phyloP scores from a whole-genome alignment of 2,113 vertebrate species.

The Brachionichthys hirsutus region DNA sequence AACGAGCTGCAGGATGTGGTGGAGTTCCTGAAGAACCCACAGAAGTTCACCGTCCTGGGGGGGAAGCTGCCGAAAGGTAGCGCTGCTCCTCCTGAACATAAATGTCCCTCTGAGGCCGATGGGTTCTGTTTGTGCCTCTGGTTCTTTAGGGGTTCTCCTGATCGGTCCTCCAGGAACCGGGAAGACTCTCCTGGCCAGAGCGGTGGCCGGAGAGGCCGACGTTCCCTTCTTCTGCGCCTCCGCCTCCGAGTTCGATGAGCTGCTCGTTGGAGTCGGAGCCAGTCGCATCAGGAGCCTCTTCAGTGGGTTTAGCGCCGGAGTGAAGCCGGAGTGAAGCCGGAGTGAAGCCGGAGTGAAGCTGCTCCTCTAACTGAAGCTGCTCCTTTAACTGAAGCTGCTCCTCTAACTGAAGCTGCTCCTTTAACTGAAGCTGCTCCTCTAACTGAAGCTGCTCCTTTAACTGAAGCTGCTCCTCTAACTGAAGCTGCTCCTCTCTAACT shows the following conservation, averaged over 20 bases:
- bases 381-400: neutral
- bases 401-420: neutral
- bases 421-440: conserved; percentile 1
- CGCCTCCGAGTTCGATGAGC: conserved; percentile 97
- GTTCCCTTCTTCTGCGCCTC: conserved; percentile 98
- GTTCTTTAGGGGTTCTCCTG: conserved; percentile 85
- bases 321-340: too few relatives aligned
- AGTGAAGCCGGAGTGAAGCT: neutral
- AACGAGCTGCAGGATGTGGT: conserved; percentile 98
- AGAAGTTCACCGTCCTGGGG: conserved; percentile 94
- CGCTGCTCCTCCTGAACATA: neutral
- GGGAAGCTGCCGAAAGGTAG: conserved; percentile 98
- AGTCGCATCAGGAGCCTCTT: conserved; percentile 97
- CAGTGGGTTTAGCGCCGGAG: conserved; percentile 77
- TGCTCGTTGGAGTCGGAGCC: conserved; percentile 98
- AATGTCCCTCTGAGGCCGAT: too few relatives aligned
- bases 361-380: neutral
- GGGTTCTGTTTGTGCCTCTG: too few relatives aligned
- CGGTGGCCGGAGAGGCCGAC: conserved; percentile 95
- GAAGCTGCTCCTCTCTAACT: too few relatives aligned
- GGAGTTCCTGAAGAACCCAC: conserved; percentile 94
- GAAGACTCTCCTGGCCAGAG: conserved; percentile 94
- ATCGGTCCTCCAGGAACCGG: conserved; percentile 96
- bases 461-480: neutral
- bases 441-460: neutral